These are phyloP conservation scores for Clinocottus analis DNA, from an alignment of 2,113 vertebrate species.

Conservation along the genomic window DNA sequence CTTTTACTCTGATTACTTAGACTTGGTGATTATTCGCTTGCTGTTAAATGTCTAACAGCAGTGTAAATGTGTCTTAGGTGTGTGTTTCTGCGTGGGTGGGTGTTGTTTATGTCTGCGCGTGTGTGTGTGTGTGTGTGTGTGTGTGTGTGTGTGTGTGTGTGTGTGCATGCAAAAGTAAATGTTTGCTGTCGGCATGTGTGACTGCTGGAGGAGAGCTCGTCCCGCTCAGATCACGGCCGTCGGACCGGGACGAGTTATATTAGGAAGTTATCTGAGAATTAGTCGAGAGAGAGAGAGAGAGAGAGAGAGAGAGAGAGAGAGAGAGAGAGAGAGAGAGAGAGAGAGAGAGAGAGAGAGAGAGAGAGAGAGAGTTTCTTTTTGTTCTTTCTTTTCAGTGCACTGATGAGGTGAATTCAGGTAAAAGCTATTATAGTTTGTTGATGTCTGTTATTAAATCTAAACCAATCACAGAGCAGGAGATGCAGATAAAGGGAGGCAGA, in stretches of 20 bases:
- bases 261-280: conserved; percentile 36
- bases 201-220: conserved; percentile 47
- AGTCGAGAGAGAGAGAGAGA: no score
- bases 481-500: conserved; percentile 27
- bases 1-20: conserved; percentile 47
- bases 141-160: conserved; percentile 4
- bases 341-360: no score
- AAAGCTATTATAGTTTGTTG: conserved; percentile 53
- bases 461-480: conserved; percentile 41
- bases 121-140: conserved; percentile 38
- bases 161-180: conserved; percentile 52
- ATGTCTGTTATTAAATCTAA: conserved; percentile 53
- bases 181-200: conserved; percentile 63
- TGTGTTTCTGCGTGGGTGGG: conserved; percentile 35
- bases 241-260: conserved; percentile 34
- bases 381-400: conserved; percentile 6
- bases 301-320: no score
- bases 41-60: conserved; percentile 55
- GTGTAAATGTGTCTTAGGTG: conserved; percentile 61
- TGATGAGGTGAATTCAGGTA: conserved; percentile 46
- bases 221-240: conserved; percentile 43
- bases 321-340: no score
- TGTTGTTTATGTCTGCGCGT: conserved; percentile 54
- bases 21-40: conserved; percentile 30
- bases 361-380: conserved; percentile 18